phyloP scores from a whole-genome alignment of 2,888 invertebrate species.

The Zaprionus obscuricornis region DNA sequence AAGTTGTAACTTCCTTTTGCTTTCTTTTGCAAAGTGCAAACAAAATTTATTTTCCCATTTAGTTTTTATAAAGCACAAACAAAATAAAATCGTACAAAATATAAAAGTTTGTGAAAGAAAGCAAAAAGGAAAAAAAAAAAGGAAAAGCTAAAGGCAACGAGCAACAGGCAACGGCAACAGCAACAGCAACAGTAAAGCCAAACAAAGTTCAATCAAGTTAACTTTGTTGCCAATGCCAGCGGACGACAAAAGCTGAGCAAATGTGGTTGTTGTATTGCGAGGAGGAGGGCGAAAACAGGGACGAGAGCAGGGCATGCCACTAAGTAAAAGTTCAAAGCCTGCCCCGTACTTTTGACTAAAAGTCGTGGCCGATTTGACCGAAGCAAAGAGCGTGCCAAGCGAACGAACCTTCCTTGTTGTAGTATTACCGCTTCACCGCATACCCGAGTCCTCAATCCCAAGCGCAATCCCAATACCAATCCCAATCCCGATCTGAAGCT shows the following conservation, averaged over 20 bases:
- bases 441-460: not conserved
- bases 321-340: slow-evolving; percentile 64
- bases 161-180: slow-evolving; percentile 1
- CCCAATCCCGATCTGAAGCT: not conserved
- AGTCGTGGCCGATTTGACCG: slow-evolving; percentile 68
- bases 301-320: not conserved
- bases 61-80: slow-evolving; percentile 68
- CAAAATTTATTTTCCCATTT: slow-evolving; percentile 77
- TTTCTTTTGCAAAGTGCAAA: slow-evolving; percentile 66
- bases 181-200: no score
- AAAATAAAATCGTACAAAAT: slow-evolving; percentile 38
- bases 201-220: slow-evolving; percentile 77
- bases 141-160: slow-evolving; percentile 68
- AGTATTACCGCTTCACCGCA: no score
- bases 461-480: not conserved
- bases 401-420: slow-evolving; percentile 1
- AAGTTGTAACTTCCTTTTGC: slow-evolving; percentile 65
- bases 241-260: slow-evolving; percentile 55
- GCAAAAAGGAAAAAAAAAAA: slow-evolving; percentile 35
- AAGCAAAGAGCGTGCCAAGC: slow-evolving; percentile 12
- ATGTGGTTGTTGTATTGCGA: slow-evolving; percentile 18
- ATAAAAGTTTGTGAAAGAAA: slow-evolving; percentile 22
- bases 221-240: slow-evolving; percentile 67
- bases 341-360: slow-evolving; percentile 64
- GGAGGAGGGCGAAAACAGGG: not conserved